phyloP scores from a whole-genome alignment of 1,140 invertebrate genomes.

The Scaptomyza pallida region DNA sequence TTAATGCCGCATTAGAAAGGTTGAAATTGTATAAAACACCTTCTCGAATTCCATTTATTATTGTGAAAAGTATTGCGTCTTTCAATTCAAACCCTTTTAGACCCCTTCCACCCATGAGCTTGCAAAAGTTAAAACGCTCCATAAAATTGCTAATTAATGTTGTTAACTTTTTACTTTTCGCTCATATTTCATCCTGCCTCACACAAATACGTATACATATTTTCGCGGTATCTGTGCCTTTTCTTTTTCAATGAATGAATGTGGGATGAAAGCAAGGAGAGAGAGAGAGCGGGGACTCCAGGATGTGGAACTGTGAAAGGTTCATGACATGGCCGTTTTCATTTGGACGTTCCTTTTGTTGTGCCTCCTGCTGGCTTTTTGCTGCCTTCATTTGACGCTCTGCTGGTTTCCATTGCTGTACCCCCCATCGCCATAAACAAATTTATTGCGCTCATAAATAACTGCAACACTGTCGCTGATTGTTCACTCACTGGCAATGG shows the following conservation, averaged over 20 bases:
- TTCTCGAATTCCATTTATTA: slow-evolving; percentile 25
- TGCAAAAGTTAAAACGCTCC: slow-evolving; percentile 62
- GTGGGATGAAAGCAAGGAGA: background rate
- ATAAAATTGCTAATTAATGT: slow-evolving; percentile 83
- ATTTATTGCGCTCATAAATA: slow-evolving; percentile 83
- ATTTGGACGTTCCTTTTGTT: slow-evolving; percentile 1
- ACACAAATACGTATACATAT: slow-evolving; percentile 22
- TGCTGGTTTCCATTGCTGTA: slow-evolving; percentile 30
- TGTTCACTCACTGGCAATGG: slow-evolving; percentile 67
- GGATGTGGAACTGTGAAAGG: slow-evolving; percentile 55
- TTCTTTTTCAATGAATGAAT: slow-evolving; percentile 20
- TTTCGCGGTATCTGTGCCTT: slow-evolving; percentile 6
- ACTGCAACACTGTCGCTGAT: slow-evolving; percentile 80
- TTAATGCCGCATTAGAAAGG: slow-evolving; percentile 20
- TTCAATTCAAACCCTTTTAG: slow-evolving; percentile 13
- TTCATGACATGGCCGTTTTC: slow-evolving; percentile 54
- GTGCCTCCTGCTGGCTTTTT: slow-evolving; percentile 59
- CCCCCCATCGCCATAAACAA: slow-evolving; percentile 61
- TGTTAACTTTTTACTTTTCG: slow-evolving; percentile 79
- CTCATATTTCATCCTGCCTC: slow-evolving; percentile 70
- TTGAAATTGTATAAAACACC: slow-evolving; percentile 11
- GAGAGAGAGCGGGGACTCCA: background rate
- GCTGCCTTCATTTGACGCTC: slow-evolving; percentile 77
- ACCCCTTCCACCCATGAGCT: too few species aligned
- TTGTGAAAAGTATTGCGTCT: slow-evolving; percentile 16